Evolutionary conservation across 2,888 invertebrate genomes (phyloP).

Genomic region (Patella pellucida): DNA sequence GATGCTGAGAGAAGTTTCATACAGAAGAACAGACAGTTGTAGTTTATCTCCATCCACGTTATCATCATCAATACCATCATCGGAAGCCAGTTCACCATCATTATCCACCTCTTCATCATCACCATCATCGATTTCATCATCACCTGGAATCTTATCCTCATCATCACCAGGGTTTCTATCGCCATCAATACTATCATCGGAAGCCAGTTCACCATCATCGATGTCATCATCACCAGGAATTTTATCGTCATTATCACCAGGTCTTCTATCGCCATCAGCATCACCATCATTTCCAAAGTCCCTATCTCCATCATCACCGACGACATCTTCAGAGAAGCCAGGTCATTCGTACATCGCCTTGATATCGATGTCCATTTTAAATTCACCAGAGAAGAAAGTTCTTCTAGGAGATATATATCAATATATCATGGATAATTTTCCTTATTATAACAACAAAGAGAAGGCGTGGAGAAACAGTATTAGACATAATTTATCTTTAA

Average conservation of each 20-base stretch:
- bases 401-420: constrained; percentile 68
- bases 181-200: too few relatives aligned
- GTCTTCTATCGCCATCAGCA: too few relatives aligned
- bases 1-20: too few relatives aligned
- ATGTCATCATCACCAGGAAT: too few relatives aligned
- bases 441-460: constrained; percentile 63
- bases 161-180: too few relatives aligned
- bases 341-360: constrained; percentile 67
- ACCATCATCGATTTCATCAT: too few relatives aligned
- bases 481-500: constrained; percentile 66
- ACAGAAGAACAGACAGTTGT: too few relatives aligned
- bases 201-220: neutral
- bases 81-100: too few relatives aligned
- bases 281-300: neutral
- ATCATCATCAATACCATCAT: neutral
- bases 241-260: too few relatives aligned
- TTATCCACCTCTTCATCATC: too few relatives aligned
- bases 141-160: too few relatives aligned
- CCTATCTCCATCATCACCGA: neutral
- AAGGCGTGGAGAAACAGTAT: constrained; percentile 68
- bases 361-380: constrained; percentile 69
- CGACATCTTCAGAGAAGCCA: constrained; percentile 44
- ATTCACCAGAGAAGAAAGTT: constrained; percentile 57
- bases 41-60: too few relatives aligned
- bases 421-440: constrained; percentile 64